Evolutionary conservation across 2,113 vertebrate genomes (phyloP).

Genomic region (Megaceryle maxima): DNA sequence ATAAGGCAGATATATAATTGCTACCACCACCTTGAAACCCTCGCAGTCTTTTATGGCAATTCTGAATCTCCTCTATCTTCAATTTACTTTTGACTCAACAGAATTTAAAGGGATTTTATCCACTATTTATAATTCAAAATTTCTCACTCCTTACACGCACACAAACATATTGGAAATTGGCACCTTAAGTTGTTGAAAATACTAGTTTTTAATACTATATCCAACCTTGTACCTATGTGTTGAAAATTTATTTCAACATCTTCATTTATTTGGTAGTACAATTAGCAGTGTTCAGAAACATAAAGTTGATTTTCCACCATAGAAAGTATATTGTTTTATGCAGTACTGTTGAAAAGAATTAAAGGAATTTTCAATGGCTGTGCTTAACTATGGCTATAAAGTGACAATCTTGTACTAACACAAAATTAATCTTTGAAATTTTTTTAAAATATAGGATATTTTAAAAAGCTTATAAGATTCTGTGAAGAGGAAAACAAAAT

Average conservation of each 20-base stretch:
- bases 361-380: not conserved
- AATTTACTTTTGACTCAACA: not conserved
- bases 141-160: not conserved
- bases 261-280: not conserved
- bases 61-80: not conserved
- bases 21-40: not conserved
- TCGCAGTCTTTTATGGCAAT: not conserved
- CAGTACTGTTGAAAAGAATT: not conserved
- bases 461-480: not conserved
- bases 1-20: not conserved
- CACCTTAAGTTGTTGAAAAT: not conserved
- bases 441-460: not conserved
- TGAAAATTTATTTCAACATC: not conserved
- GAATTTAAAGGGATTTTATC: not conserved
- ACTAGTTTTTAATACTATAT: not conserved
- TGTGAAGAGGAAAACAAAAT: not conserved
- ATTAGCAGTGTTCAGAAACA: not conserved
- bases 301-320: not conserved
- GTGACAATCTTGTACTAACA: not conserved
- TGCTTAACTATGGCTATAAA: not conserved
- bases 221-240: not conserved
- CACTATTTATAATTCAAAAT: not conserved
- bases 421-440: not conserved
- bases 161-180: rapidly evolving
- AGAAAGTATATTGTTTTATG: not conserved